Evolutionary conservation across 2,888 invertebrate genomes (phyloP).

Genomic region (Mythimna pallens): DNA sequence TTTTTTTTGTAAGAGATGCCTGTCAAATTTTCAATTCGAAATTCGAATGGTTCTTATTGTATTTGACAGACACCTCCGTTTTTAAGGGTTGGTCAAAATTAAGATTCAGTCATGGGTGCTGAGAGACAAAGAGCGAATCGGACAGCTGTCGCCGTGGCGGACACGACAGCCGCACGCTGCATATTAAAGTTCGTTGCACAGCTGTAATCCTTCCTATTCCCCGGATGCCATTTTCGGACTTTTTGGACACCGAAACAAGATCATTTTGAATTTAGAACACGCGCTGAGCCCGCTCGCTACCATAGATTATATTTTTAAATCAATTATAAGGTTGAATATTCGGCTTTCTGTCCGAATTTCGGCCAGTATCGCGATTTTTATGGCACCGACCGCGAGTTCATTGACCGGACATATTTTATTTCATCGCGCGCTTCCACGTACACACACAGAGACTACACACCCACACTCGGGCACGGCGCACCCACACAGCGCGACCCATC

Average conservation of each 20-base stretch:
- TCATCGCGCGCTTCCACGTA: slow-evolving; percentile 90
- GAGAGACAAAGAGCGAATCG: slow-evolving; percentile 69
- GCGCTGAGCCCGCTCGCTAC: slow-evolving; percentile 25
- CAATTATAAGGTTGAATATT: slow-evolving; percentile 69
- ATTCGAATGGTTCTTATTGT: slow-evolving; percentile 42
- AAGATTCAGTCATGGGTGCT: slow-evolving; percentile 62
- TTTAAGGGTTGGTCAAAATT: slow-evolving; percentile 62
- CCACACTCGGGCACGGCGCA: slow-evolving; percentile 78
- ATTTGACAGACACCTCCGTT: slow-evolving; percentile 50
- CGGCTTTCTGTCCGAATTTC: slow-evolving; percentile 86
- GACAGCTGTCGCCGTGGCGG: slow-evolving; percentile 77
- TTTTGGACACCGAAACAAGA: slow-evolving; percentile 64
- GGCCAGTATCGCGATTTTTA: slow-evolving; percentile 90
- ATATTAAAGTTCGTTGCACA: slow-evolving; percentile 82
- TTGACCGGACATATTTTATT: slow-evolving; percentile 91
- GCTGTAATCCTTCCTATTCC: slow-evolving; percentile 77
- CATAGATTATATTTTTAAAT: slow-evolving; percentile 50
- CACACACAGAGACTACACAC: slow-evolving; percentile 84
- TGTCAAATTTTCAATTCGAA: slow-evolving; percentile 55
- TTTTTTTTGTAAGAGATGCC: slow-evolving; percentile 30
- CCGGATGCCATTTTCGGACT: slow-evolving; percentile 68
- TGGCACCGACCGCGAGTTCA: slow-evolving; percentile 89
- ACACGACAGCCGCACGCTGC: slow-evolving; percentile 76
- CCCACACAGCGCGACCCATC: slow-evolving; percentile 80
- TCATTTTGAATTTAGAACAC: slow-evolving; percentile 58